These are phyloP conservation scores for Dryadula phaetusa DNA, from an alignment of 2,888 invertebrate species.

Conservation along the genomic window DNA sequence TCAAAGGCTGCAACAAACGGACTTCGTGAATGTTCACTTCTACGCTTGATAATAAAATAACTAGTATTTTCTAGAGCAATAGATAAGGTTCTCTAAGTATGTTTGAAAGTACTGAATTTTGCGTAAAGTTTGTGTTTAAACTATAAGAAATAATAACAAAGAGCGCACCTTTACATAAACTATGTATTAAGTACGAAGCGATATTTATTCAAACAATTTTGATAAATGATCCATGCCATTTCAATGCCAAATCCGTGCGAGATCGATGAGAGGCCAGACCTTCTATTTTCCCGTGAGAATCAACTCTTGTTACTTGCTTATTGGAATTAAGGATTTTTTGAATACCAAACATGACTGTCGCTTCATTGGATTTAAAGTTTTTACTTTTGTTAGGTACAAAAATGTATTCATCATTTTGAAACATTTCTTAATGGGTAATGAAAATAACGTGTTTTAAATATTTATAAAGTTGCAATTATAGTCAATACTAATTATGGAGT, in stretches of 20 bases:
- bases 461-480: too few species aligned
- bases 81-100: neutral
- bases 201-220: constrained; percentile 45
- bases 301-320: constrained; percentile 47
- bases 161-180: neutral
- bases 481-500: too few species aligned
- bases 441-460: too few species aligned
- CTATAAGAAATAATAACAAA: neutral
- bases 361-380: neutral
- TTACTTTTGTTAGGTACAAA: neutral
- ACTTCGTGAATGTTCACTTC: constrained; percentile 27
- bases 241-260: constrained; percentile 41
- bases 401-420: neutral
- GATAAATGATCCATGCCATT: constrained; percentile 46
- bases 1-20: constrained; percentile 52
- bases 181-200: neutral
- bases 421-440: too few species aligned
- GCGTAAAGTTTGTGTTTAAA: neutral
- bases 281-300: constrained; percentile 61
- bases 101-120: neutral
- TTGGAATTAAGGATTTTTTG: constrained; percentile 41
- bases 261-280: constrained; percentile 38
- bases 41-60: neutral
- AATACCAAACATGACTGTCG: constrained; percentile 6
- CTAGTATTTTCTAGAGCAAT: neutral